Percentiles rank a stretch among this genome's conserved stretches.
Evolutionary conservation across 2,113 vertebrate species (phyloP).

Genomic region (Gadus chalcogrammus): DNA sequence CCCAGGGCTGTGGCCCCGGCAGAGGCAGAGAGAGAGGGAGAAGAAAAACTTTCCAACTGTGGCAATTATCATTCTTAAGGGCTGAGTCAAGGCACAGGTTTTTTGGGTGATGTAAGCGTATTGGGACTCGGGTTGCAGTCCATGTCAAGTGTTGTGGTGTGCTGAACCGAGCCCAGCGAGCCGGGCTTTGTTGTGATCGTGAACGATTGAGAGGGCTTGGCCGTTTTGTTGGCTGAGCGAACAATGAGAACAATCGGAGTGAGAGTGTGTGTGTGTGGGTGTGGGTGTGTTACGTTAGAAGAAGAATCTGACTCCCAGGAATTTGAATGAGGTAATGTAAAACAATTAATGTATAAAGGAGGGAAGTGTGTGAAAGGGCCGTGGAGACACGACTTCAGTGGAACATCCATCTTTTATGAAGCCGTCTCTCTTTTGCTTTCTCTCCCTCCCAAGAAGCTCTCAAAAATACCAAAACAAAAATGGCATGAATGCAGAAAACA

Average conservation of each 20-base stretch:
- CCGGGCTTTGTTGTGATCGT: background rate
- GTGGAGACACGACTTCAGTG: constrained; percentile 24
- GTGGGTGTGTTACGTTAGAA: background rate
- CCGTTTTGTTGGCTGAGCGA: background rate
- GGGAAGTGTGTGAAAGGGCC: constrained; percentile 1
- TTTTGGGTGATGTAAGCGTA: constrained; percentile 63
- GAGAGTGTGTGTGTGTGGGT: too few species aligned
- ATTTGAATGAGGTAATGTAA: background rate
- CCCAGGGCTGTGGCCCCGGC: constrained; percentile 67
- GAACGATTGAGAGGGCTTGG: too few species aligned
- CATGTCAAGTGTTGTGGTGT: background rate
- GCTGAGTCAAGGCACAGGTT: constrained; percentile 57
- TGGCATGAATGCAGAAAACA: constrained; percentile 15
- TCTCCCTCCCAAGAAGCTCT: background rate
- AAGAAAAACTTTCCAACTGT: constrained; percentile 68
- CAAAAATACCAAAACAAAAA: constrained; percentile 38
- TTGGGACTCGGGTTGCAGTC: constrained; percentile 14
- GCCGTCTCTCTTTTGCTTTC: constrained; percentile 11
- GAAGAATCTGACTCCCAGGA: background rate
- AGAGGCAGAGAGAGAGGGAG: constrained; percentile 39
- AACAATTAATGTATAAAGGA: constrained; percentile 6
- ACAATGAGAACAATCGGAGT: too few species aligned
- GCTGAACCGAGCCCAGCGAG: background rate
- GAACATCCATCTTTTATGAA: constrained; percentile 36
- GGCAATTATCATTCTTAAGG: constrained; percentile 74